A percentile compares a stretch with the other conserved stretches of the same genome.
Evolutionary conservation across 2,797 vertebrate species (phyloP).

Genomic region (Sebastolobus alascanus): DNA sequence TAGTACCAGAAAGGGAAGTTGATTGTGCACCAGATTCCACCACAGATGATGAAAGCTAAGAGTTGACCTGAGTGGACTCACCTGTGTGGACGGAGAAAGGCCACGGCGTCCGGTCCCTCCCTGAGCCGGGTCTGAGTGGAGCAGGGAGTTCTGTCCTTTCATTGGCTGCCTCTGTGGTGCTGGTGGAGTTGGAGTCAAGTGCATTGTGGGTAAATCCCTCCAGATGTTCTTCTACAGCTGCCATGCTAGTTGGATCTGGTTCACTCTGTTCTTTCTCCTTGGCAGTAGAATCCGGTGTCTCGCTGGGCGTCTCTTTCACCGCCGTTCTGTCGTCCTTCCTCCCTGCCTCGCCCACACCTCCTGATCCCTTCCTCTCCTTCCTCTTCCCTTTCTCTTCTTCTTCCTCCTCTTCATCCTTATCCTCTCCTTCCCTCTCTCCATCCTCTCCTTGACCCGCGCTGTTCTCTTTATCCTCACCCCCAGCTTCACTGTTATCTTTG

Average conservation of each 20-base stretch:
- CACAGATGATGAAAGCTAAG: not conserved
- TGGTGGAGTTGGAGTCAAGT: not conserved
- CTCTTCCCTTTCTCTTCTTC: conserved; percentile 60
- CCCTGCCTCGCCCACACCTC: conserved; percentile 8
- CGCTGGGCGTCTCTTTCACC: conserved; percentile 48
- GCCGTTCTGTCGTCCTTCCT: conserved; percentile 44
- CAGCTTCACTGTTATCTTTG: conserved; percentile 83
- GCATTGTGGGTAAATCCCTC: conserved; percentile 29
- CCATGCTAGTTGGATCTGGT: conserved; percentile 6
- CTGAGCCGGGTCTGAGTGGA: conserved; percentile 39
- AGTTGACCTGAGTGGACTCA: conserved; percentile 51
- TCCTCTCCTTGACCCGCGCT: conserved; percentile 85
- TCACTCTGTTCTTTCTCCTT: conserved; percentile 78
- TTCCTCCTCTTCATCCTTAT: conserved; percentile 67
- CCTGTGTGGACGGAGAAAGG: conserved; percentile 77
- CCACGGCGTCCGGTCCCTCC: conserved; percentile 56
- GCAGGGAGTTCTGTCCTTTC: conserved; percentile 35
- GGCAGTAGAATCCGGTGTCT: conserved; percentile 75
- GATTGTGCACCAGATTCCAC: not conserved
- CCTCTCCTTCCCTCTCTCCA: conserved; percentile 56
- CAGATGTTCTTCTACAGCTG: conserved; percentile 43
- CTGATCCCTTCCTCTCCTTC: conserved; percentile 80
- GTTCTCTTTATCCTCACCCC: conserved; percentile 85
- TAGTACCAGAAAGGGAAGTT: not conserved
- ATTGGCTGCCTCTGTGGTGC: conserved; percentile 69